These are phyloP conservation scores for Atethmia centrago DNA, from an alignment of 2,888 invertebrate genomes.

Conservation along the genomic window DNA sequence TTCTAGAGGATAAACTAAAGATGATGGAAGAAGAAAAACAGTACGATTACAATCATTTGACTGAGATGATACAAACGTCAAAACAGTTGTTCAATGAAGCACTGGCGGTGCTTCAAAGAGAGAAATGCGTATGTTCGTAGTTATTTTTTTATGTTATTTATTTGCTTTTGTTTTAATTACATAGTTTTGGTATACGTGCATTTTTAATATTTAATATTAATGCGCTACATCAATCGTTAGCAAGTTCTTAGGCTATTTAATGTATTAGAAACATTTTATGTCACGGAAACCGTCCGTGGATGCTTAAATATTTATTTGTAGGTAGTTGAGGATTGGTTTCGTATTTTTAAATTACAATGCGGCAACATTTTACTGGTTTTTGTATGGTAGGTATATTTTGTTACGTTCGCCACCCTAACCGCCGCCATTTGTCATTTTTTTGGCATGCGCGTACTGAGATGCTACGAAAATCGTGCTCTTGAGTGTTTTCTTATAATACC, in stretches of 20 bases:
- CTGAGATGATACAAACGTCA: conserved; percentile 90
- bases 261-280: background rate
- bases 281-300: too few species aligned
- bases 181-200: conserved; percentile 31
- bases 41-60: conserved; percentile 89
- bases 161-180: conserved; percentile 58
- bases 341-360: background rate
- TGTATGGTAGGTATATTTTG: conserved; percentile 28
- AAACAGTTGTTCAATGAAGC: conserved; percentile 90
- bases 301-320: background rate
- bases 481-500: conserved; percentile 86
- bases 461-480: conserved; percentile 86
- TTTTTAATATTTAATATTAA: conserved; percentile 5
- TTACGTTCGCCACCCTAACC: conserved; percentile 69
- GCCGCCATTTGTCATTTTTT: conserved; percentile 90
- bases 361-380: conserved; percentile 40
- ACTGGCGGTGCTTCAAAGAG: conserved; percentile 83
- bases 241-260: background rate
- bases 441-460: conserved; percentile 89
- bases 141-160: conserved; percentile 56
- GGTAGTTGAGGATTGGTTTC: background rate
- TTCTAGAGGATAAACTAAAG: conserved; percentile 91
- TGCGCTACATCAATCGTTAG: background rate
- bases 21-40: conserved; percentile 92
- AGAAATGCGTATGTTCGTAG: conserved; percentile 84